Conservation (phyloP, 2,888 invertebrate species). For the Ectobius pallidus region DNA sequence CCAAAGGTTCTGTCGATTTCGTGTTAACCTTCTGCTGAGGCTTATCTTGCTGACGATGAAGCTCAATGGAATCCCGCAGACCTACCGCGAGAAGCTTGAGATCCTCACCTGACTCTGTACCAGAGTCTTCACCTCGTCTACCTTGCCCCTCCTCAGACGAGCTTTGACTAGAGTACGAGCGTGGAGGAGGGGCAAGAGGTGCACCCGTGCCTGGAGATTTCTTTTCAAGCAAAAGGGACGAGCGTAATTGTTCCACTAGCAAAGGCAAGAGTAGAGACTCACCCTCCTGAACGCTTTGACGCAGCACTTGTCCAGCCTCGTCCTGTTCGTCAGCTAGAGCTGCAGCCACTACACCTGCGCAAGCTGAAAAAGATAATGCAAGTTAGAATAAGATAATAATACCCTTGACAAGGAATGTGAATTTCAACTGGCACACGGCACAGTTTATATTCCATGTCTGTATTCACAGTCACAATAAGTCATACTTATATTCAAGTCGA, state of each 20-base stretch:
- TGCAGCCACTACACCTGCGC: conserved; percentile 60
- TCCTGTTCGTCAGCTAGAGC: conserved; percentile 53
- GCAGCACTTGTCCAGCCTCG: conserved; percentile 16
- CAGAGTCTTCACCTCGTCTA: conserved; percentile 62
- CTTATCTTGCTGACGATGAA: conserved; percentile 52
- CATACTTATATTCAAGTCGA: too few species aligned
- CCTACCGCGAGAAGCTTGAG: conserved; percentile 62
- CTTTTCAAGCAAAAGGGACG: conserved; percentile 52
- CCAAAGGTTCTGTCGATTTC: conserved; percentile 50
- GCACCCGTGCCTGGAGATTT: background rate
- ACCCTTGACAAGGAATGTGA: too few species aligned
- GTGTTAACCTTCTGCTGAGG: background rate
- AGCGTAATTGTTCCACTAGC: conserved; percentile 56
- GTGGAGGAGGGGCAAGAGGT: conserved; percentile 11
- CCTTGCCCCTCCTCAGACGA: conserved; percentile 24
- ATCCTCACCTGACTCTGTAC: conserved; percentile 74
- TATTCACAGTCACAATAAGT: too few species aligned
- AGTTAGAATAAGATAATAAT: too few species aligned
- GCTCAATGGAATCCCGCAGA: conserved; percentile 59
- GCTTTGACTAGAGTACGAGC: conserved; percentile 17
- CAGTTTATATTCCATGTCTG: too few species aligned
- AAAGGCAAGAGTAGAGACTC: conserved; percentile 72
- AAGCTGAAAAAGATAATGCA: too few species aligned
- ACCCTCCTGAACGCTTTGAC: conserved; percentile 62
- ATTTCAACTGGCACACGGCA: too few species aligned